Evolutionary conservation across 2,113 vertebrate genomes (phyloP), one percentile per base, ranked within the genome.

Genomic region (Geococcyx californianus): DNA sequence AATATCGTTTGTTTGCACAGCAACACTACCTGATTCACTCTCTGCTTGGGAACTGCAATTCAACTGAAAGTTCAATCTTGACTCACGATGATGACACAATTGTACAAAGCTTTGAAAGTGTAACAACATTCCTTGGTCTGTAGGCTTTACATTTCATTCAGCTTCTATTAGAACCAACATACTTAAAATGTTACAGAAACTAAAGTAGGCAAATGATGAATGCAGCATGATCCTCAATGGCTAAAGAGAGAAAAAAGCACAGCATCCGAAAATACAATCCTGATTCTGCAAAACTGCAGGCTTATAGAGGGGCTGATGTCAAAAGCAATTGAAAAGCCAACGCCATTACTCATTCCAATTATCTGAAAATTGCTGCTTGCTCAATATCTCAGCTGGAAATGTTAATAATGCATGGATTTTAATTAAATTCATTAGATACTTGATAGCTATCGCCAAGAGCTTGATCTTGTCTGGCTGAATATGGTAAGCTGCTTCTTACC

Each of bases 251-350:
- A 29, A 54, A 90, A 92, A 93, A 78, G n/a, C 36, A n/a, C 28
- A 74, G n/a, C 33, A 73, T 69, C 59, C 76, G 78, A 95, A 87
- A 93, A 54, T 55, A 19, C 2, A 62, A 72, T 9, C 0, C 0
- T 3, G 24, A 79, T 26, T 72, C 36, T 49, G 40, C 28, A 79
- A 44, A 91, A 91, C 60, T 52, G 73, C 59, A 77, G 51, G 18
- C 64, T 93, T 76, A 31, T 56, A 52, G 82, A 91, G 82, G 24
- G 21, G 49, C 5, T 79, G 42, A 60, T 73, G 54, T 40, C 33
- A 90, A 95, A 91, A 89, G 74, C 69, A 94, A 82, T 56, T 49
- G 34, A 93, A 95, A 95, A 91, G 66, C 11, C 62, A 88, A 75
- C 33, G 56, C 20, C 29, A 55, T 49, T 59, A 79, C 44, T 76